These are phyloP conservation scores for Zaprionus kolodkinae DNA, from an alignment of 1,140 invertebrate genomes.

Conservation along the genomic window DNA sequence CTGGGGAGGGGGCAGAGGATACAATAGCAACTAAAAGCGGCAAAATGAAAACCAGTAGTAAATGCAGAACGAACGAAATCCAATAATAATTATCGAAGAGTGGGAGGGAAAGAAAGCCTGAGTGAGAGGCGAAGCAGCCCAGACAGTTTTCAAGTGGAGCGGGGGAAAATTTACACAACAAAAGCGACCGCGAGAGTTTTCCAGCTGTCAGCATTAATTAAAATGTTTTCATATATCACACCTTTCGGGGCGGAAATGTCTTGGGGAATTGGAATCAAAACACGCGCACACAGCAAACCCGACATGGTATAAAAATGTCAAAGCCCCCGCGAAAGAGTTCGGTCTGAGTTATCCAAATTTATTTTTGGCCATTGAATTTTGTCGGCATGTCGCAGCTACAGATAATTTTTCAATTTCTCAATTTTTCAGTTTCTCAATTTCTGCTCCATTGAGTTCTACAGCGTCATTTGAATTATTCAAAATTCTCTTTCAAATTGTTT, in stretches of 20 bases:
- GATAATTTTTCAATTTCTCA: conserved; percentile 39
- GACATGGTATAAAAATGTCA: conserved; percentile 75
- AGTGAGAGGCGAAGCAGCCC: neutral
- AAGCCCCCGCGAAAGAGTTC: conserved; percentile 33
- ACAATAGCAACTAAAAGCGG: conserved; percentile 16
- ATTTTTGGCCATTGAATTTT: conserved; percentile 63
- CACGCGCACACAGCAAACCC: conserved; percentile 39
- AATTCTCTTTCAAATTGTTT: conserved; percentile 29
- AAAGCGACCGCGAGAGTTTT: conserved; percentile 75
- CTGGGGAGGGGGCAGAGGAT: neutral
- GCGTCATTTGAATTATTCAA: conserved; percentile 29
- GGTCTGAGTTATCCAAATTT: conserved; percentile 41
- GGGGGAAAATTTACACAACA: conserved; percentile 71
- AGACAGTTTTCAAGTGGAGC: neutral
- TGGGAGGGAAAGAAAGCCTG: neutral
- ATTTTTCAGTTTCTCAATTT: conserved; percentile 3
- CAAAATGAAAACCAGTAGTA: conserved; percentile 46
- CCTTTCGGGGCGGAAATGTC: conserved; percentile 71
- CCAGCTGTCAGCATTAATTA: conserved; percentile 81
- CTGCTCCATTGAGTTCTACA: neutral
- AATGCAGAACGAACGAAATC: conserved; percentile 58
- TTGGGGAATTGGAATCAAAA: conserved; percentile 60
- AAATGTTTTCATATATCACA: conserved; percentile 79
- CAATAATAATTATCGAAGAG: conserved; percentile 73
- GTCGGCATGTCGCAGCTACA: conserved; percentile 27